Evolutionary conservation across 2,888 invertebrate genomes (phyloP).

Genomic region (Cephonodes hylas): DNA sequence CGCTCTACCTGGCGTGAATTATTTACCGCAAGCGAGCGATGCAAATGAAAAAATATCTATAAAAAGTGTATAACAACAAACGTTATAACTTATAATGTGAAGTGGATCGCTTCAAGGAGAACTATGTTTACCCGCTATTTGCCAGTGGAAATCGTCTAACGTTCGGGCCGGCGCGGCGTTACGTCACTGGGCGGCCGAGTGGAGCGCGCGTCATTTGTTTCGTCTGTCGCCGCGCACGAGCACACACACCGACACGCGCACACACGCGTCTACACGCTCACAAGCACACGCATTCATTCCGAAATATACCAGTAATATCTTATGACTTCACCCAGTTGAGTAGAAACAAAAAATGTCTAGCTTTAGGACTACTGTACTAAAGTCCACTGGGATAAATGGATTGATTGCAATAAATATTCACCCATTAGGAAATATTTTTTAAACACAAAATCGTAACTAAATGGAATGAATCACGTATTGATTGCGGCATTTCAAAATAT

Average conservation of each 20-base stretch:
- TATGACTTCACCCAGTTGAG: background rate
- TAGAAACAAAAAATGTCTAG: background rate
- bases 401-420: no score
- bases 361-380: no score
- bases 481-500: no score
- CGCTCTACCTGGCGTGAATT: no score
- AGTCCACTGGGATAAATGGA: no score
- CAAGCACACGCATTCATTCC: background rate
- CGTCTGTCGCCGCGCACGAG: slow-evolving; percentile 18
- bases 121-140: slow-evolving; percentile 4
- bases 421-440: no score
- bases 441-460: no score
- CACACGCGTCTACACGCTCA: background rate
- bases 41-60: background rate
- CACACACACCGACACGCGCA: background rate
- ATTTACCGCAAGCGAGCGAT: background rate
- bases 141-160: slow-evolving; percentile 1
- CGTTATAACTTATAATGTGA: slow-evolving; percentile 20
- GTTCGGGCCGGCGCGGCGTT: background rate
- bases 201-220: slow-evolving; percentile 32
- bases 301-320: background rate
- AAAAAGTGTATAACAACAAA: background rate
- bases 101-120: slow-evolving; percentile 10
- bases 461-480: no score
- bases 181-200: slow-evolving; percentile 21